Evolutionary conservation across 2,888 invertebrate genomes (phyloP), one percentile per base, ranked within the genome.

Genomic region (Blera fallax): DNA sequence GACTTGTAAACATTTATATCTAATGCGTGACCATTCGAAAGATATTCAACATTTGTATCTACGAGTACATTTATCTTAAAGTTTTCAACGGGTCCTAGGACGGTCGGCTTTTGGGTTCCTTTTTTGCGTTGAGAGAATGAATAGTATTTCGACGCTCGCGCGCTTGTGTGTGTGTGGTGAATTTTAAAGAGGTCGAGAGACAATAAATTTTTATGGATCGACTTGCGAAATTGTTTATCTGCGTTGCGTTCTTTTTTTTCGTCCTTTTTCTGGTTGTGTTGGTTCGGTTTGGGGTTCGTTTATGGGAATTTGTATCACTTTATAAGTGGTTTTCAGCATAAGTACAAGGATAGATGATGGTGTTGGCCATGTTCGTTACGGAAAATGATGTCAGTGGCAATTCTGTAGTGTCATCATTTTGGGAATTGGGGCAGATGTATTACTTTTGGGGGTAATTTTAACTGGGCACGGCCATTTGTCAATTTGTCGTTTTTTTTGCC

Each of bases 381-480:
- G 27, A 48, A 50, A 45, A 58, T 58, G 65, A 72, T 60, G 78
- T 45, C 78, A 62, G 60, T 67, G 58, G 83, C 27, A 54, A 64
- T 83, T 83, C 16, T 67, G 45, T 58, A 54, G 52, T 72, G 82
- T 78, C 78, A 72, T 83, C 78, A 73, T 73, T 72, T 48, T 67
- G 82, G 60, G 72, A 83, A 78, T 83, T 78, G 73, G 72, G 73
- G 21, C 52, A 52, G 72, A 11, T 60, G 67, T 72, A 78, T 78
- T 78, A 60, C 54, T 67, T 48, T 78, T 34, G 58, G 48, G 45
- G 54, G 29, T 37, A 72, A 34, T 77, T 70, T 64, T 40, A 60
- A 54, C 52, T 40, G 62, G 67, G 37, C 65, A 45, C 8, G 43
- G 45, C 48, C 40, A 70, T 82, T 77, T 77, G 34, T 58, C 54